These are phyloP conservation scores for Ceuthmochares aereus DNA, from an alignment of 2,113 vertebrate genomes.

Conservation along the genomic window DNA sequence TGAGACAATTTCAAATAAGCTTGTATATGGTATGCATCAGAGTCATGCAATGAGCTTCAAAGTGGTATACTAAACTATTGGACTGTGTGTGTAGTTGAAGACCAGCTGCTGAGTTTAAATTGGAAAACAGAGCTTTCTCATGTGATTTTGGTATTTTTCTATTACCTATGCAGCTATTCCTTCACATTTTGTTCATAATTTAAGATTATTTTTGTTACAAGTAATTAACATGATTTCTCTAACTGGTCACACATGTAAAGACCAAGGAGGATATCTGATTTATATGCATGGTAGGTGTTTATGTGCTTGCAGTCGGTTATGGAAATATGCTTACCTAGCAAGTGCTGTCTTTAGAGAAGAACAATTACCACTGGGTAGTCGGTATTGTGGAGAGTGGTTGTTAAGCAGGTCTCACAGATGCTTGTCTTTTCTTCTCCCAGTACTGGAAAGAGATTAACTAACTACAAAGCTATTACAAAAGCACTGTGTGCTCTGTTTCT, in stretches of 20 bases:
- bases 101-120: not conserved
- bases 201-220: not conserved
- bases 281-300: not conserved
- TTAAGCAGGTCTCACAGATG: not conserved
- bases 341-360: not conserved
- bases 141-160: not conserved
- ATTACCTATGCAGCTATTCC: not conserved
- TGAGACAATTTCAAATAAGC: not conserved
- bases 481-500: not conserved
- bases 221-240: not conserved
- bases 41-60: not conserved
- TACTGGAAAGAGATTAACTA: not conserved
- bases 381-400: not conserved
- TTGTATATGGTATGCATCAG: not conserved
- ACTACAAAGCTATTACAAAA: not conserved
- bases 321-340: not conserved
- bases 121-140: not conserved
- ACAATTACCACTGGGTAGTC: not conserved
- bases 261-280: not conserved
- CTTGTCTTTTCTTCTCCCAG: not conserved
- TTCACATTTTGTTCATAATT: not conserved
- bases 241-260: not conserved
- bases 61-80: not conserved
- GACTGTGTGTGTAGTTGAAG: not conserved
- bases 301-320: not conserved